Evolutionary conservation across 1,140 invertebrate species (phyloP).

Genomic region (Ladona fulva): DNA sequence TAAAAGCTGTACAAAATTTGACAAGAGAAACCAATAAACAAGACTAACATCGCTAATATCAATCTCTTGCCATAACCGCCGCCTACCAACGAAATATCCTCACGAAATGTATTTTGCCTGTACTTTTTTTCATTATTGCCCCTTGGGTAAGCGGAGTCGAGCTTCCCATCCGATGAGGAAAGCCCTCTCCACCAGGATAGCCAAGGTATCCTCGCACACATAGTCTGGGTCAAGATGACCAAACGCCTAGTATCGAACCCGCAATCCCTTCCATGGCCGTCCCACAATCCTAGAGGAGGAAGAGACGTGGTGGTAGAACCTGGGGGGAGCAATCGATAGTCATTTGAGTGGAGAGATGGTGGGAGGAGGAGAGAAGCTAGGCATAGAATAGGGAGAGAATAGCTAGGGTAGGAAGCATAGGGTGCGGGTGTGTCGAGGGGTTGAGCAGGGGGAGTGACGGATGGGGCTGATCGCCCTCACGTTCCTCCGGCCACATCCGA

Average conservation of each 20-base stretch:
- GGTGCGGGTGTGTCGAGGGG: not conserved
- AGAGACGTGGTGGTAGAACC: not conserved
- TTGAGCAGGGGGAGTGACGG: not conserved
- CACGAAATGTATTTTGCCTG: no score
- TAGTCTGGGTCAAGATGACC: slow-evolving; percentile 7
- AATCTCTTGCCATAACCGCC: no score
- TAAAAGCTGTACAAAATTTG: no score
- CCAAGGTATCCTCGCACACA: not conserved
- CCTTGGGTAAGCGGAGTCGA: no score
- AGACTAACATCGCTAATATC: no score
- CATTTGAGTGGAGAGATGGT: not conserved
- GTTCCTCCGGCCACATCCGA: not conserved
- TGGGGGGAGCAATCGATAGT: not conserved
- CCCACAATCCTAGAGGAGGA: not conserved
- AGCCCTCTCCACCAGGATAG: no score
- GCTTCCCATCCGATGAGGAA: no score
- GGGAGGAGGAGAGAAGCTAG: not conserved
- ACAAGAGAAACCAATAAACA: no score
- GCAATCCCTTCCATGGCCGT: not conserved
- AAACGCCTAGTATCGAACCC: slow-evolving; percentile 7
- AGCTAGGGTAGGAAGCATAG: not conserved
- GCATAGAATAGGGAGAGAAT: not conserved
- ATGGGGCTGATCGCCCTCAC: not conserved
- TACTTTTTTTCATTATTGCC: no score
- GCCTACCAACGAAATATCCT: no score